These are phyloP conservation scores for Dasysyrphus albostriatus DNA, from an alignment of 2,888 invertebrate genomes.

Conservation along the genomic window DNA sequence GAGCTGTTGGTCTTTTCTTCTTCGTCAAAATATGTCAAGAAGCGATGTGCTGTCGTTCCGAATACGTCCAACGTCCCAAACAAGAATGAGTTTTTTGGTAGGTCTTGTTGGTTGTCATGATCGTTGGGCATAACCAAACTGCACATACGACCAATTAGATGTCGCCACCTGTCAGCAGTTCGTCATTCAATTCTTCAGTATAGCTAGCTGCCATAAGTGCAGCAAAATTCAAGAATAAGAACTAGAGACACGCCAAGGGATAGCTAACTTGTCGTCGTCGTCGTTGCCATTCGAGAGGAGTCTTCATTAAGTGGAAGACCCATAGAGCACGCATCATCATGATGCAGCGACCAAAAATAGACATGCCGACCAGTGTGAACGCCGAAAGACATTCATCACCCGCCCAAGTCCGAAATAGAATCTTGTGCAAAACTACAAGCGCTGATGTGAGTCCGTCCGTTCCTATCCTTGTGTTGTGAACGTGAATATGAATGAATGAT, in stretches of 20 bases:
- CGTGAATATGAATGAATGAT: slow-evolving; percentile 79
- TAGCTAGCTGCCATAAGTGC: neutral
- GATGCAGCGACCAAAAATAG: slow-evolving; percentile 44
- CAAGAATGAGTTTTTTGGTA: slow-evolving; percentile 32
- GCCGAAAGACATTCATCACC: slow-evolving; percentile 74
- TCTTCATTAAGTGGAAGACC: slow-evolving; percentile 58
- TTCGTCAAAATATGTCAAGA: slow-evolving; percentile 50
- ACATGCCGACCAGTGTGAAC: slow-evolving; percentile 58
- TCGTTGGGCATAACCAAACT: slow-evolving; percentile 39
- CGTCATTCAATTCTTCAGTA: slow-evolving; percentile 79
- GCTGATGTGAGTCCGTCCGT: slow-evolving; percentile 42
- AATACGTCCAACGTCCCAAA: slow-evolving; percentile 57
- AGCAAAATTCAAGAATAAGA: slow-evolving; percentile 3
- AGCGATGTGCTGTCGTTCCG: slow-evolving; percentile 46
- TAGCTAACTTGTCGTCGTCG: neutral
- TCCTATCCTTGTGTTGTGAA: slow-evolving; percentile 48
- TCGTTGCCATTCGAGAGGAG: slow-evolving; percentile 31
- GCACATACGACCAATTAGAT: slow-evolving; percentile 82
- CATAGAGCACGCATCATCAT: slow-evolving; percentile 29
- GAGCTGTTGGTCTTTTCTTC: slow-evolving; percentile 77
- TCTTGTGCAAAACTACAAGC: slow-evolving; percentile 17
- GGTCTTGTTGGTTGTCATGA: slow-evolving; percentile 28
- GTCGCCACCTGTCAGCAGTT: slow-evolving; percentile 84
- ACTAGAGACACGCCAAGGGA: slow-evolving; percentile 13
- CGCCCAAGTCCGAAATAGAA: slow-evolving; percentile 70